These are phyloP conservation scores for Pterophyllum scalare DNA, from an alignment of 2,113 vertebrate genomes.

Conservation along the genomic window DNA sequence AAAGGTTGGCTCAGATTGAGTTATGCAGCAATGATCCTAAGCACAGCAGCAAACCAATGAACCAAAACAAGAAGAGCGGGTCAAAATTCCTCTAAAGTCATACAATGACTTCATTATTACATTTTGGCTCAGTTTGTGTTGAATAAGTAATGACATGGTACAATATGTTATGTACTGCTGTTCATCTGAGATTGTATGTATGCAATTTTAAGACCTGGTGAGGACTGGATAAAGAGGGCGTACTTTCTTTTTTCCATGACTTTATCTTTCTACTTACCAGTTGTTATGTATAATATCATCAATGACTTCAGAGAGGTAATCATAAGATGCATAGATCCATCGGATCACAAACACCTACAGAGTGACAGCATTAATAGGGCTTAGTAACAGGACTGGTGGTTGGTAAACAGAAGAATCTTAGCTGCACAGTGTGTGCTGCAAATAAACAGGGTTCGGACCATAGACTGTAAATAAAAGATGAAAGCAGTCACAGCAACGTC, in stretches of 20 bases:
- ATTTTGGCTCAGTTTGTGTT: too few species aligned
- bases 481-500: background rate
- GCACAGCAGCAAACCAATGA: too few species aligned
- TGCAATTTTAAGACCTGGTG: too few species aligned
- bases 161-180: too few species aligned
- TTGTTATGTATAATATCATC: constrained; percentile 93
- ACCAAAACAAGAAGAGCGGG: too few species aligned
- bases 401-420: background rate
- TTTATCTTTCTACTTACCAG: constrained; percentile 81
- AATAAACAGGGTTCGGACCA: background rate
- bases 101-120: too few species aligned
- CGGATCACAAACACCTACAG: constrained; percentile 91
- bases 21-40: too few species aligned
- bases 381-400: background rate
- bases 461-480: background rate
- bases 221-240: background rate
- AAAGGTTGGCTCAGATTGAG: too few species aligned
- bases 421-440: background rate
- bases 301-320: constrained; percentile 88
- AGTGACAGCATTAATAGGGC: background rate
- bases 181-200: background rate
- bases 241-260: background rate
- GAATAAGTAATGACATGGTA: too few species aligned
- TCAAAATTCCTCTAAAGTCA: too few species aligned
- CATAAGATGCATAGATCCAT: constrained; percentile 87